Percentiles rank a stretch among this genome's conserved stretches.
phyloP scores from a whole-genome alignment of 2,888 invertebrate species.

The Sesamia inferens region DNA sequence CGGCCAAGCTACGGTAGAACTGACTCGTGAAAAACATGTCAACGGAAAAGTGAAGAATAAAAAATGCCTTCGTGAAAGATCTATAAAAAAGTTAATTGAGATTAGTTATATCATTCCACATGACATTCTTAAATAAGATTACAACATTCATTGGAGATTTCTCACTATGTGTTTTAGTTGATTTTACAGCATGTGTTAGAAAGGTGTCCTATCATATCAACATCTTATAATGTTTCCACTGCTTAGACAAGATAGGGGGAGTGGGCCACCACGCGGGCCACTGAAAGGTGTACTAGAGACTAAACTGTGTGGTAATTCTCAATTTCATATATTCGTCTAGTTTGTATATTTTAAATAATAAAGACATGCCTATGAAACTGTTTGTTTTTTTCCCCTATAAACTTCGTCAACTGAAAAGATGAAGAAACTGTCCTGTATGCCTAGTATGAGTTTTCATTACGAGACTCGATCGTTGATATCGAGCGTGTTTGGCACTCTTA shows the following conservation, averaged over 20 bases:
- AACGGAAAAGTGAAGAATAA: constrained; percentile 1
- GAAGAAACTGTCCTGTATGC: too few species aligned
- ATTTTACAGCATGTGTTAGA: background rate
- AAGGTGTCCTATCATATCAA: background rate
- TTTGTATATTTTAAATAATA: constrained; percentile 47
- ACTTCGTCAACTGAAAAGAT: background rate
- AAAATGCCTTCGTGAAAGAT: background rate
- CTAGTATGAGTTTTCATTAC: too few species aligned
- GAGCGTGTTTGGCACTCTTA: too few species aligned
- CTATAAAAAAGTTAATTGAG: background rate
- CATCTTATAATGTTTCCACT: too few species aligned
- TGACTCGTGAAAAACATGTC: background rate
- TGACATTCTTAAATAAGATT: background rate
- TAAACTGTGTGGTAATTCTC: background rate
- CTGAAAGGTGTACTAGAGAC: background rate
- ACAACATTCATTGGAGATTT: constrained; percentile 18
- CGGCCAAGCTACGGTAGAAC: background rate
- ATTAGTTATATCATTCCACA: constrained; percentile 11
- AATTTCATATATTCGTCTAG: constrained; percentile 12
- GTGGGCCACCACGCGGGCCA: too few species aligned
- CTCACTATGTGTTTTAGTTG: background rate
- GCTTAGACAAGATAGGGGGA: too few species aligned
- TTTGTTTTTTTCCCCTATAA: constrained; percentile 13
- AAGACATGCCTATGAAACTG: constrained; percentile 25
- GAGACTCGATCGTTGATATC: too few species aligned